These are phyloP conservation scores for Falco biarmicus DNA, from an alignment of 2,797 vertebrate genomes.

Conservation along the genomic window DNA sequence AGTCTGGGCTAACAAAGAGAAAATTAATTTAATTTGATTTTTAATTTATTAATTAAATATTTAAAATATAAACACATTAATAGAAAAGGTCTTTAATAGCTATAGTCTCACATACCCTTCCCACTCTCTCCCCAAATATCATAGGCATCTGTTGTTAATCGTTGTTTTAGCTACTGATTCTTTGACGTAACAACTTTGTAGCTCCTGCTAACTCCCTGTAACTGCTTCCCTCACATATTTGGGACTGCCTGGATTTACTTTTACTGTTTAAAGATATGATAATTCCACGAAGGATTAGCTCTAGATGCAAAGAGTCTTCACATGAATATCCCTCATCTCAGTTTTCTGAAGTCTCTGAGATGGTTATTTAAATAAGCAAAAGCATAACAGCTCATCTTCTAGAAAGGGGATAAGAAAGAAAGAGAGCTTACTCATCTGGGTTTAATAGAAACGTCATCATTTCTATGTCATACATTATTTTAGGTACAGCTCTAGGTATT, in stretches of 20 bases:
- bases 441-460: neutral
- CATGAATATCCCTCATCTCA: neutral
- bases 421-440: neutral
- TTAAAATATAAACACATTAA: neutral
- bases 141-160: neutral
- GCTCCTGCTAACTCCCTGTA: neutral
- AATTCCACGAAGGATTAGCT: conserved; percentile 1
- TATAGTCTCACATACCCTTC: neutral
- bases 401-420: neutral
- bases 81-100: neutral
- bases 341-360: conserved; percentile 5
- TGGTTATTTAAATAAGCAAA: conserved; percentile 27
- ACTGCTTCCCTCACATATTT: neutral
- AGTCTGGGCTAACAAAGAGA: neutral
- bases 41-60: neutral
- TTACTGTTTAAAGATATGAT: neutral
- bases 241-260: neutral
- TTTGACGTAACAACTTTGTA: neutral
- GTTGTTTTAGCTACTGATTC: neutral
- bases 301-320: neutral
- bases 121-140: neutral
- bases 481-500: neutral
- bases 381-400: neutral
- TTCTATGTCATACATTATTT: neutral
- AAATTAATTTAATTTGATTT: neutral